phyloP scores from a whole-genome alignment of 1,140 invertebrate species.

The Aricia agestis region DNA sequence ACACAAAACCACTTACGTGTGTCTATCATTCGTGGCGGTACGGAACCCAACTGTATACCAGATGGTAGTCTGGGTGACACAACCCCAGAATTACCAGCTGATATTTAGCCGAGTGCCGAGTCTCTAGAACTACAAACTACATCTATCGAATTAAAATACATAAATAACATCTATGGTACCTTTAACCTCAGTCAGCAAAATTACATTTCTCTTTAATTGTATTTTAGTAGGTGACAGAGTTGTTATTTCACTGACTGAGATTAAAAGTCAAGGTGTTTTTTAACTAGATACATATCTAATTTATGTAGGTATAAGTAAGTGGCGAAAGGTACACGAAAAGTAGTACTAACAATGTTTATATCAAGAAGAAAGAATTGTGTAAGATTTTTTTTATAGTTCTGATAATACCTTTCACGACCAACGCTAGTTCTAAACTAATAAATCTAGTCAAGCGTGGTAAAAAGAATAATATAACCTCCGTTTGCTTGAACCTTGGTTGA shows the following conservation, averaged over 20 bases:
- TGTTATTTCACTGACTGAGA: background rate
- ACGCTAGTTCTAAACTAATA: background rate
- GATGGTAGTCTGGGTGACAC: slow-evolving; percentile 85
- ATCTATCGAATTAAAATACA: slow-evolving; percentile 26
- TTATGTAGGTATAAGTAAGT: too few species aligned
- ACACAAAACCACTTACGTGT: slow-evolving; percentile 42
- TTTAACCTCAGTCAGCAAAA: background rate
- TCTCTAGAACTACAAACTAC: slow-evolving; percentile 16
- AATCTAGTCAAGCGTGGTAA: background rate
- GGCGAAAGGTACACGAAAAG: too few species aligned
- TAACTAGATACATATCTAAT: too few species aligned
- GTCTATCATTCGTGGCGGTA: slow-evolving; percentile 42
- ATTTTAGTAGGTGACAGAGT: background rate
- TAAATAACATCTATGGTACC: background rate
- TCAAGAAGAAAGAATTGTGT: too few species aligned
- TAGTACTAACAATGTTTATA: too few species aligned
- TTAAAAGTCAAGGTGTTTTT: too few species aligned
- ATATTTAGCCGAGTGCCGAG: slow-evolving; percentile 85
- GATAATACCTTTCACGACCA: too few species aligned
- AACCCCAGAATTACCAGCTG: slow-evolving; percentile 97
- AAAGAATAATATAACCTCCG: background rate
- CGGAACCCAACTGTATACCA: slow-evolving; percentile 81
- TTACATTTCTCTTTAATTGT: background rate
- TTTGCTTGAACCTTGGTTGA: background rate
- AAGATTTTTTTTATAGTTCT: too few species aligned